A percentile compares a stretch with the other conserved stretches of the same genome.
These are phyloP conservation scores for Apeira syringaria DNA, from an alignment of 2,888 invertebrate genomes.

Conservation along the genomic window DNA sequence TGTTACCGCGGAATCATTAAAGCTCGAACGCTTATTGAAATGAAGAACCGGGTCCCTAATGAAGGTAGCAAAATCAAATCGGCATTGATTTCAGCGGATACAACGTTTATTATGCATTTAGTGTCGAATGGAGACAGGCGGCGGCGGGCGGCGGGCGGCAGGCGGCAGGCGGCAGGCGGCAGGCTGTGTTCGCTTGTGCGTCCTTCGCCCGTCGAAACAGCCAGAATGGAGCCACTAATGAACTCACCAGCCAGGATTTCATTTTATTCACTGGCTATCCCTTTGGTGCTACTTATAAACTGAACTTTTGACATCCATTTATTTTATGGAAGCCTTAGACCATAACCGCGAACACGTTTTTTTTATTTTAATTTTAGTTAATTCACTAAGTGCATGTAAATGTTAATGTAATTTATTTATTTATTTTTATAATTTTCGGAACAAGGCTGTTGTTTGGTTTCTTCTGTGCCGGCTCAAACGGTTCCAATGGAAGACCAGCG, in stretches of 20 bases:
- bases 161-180: too few species aligned
- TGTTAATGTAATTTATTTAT: too few species aligned
- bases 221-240: slow-evolving; percentile 44
- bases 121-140: slow-evolving; percentile 54
- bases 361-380: too few species aligned
- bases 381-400: too few species aligned
- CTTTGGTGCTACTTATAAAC: slow-evolving; percentile 35
- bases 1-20: slow-evolving; percentile 77
- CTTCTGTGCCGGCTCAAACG: too few species aligned
- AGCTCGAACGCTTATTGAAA: slow-evolving; percentile 73
- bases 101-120: slow-evolving; percentile 71
- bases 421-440: too few species aligned
- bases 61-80: slow-evolving; percentile 80
- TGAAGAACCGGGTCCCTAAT: slow-evolving; percentile 79
- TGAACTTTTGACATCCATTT: slow-evolving; percentile 39
- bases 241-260: slow-evolving; percentile 43
- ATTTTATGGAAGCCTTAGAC: slow-evolving; percentile 9
- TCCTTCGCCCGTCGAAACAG: slow-evolving; percentile 19
- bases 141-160: too few species aligned
- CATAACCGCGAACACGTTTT: too few species aligned
- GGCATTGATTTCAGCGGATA: slow-evolving; percentile 72
- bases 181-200: slow-evolving; percentile 27
- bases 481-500: too few species aligned
- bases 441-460: too few species aligned
- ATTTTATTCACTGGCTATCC: slow-evolving; percentile 54